Conservation (phyloP, 2,888 invertebrate species). For the Liodrosophila aerea region DNA sequence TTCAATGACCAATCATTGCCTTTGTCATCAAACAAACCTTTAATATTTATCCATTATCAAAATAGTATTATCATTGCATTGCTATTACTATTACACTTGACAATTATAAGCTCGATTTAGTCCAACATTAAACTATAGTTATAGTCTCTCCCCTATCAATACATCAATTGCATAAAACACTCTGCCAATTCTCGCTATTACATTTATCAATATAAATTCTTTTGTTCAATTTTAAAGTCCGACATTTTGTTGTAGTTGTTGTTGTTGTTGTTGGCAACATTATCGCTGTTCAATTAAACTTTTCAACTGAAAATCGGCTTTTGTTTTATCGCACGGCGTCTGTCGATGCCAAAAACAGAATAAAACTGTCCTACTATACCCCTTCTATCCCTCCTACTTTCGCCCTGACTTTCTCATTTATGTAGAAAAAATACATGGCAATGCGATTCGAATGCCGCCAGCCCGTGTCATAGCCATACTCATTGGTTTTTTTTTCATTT, state of each 20-base stretch:
- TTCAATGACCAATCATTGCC: too few relatives aligned
- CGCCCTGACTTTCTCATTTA: slow-evolving; percentile 6
- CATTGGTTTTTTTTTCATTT: slow-evolving; percentile 28
- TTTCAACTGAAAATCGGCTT: slow-evolving; percentile 78
- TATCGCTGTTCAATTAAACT: slow-evolving; percentile 77
- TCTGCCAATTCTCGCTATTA: slow-evolving; percentile 41
- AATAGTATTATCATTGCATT: too few relatives aligned
- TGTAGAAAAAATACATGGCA: slow-evolving; percentile 28
- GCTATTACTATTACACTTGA: too few relatives aligned
- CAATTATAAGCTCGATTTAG: too few relatives aligned
- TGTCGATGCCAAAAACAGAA: slow-evolving; percentile 69
- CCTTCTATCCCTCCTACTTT: too few relatives aligned
- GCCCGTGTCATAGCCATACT: slow-evolving; percentile 49
- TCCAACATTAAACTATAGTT: too few relatives aligned
- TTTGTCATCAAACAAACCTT: too few relatives aligned
- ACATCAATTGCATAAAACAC: background rate
- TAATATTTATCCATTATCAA: too few relatives aligned
- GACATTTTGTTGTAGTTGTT: slow-evolving; percentile 47
- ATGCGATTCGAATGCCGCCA: slow-evolving; percentile 23
- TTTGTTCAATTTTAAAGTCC: slow-evolving; percentile 43
- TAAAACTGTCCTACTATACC: slow-evolving; percentile 22
- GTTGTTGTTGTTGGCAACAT: slow-evolving; percentile 53
- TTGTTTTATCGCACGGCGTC: slow-evolving; percentile 68
- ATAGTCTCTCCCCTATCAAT: background rate
- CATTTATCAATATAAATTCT: slow-evolving; percentile 40